Percentiles rank a stretch among this genome's conserved stretches.
Evolutionary conservation across 2,113 vertebrate genomes (phyloP).

Genomic region (Nothobranchius kuhntae): DNA sequence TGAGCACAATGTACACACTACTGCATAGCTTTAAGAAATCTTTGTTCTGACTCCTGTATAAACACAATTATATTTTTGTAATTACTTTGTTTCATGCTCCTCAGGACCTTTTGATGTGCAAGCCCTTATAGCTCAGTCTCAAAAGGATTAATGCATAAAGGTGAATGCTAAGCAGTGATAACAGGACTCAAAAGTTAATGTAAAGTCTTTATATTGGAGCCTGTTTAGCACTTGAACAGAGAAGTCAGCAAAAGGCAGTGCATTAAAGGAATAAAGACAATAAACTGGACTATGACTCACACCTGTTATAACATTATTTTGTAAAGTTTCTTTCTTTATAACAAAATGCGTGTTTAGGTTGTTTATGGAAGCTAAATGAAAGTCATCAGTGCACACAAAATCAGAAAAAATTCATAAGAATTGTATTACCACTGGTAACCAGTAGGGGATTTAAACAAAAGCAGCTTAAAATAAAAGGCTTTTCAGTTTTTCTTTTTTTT

Average conservation of each 20-base stretch:
- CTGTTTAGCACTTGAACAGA: slow-evolving; percentile 8
- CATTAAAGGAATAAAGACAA: not conserved
- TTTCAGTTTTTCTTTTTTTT: too few relatives aligned
- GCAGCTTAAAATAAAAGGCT: too few relatives aligned
- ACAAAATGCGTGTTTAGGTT: too few relatives aligned
- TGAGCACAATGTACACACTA: slow-evolving; percentile 37
- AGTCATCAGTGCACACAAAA: too few relatives aligned
- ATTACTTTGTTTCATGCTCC: slow-evolving; percentile 57
- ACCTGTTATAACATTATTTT: not conserved
- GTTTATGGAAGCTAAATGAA: too few relatives aligned
- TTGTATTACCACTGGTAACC: too few relatives aligned
- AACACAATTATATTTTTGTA: slow-evolving; percentile 51
- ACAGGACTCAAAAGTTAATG: slow-evolving; percentile 8
- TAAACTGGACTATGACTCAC: not conserved
- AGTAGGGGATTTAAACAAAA: too few relatives aligned
- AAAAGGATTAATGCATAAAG: slow-evolving; percentile 5
- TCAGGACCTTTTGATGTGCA: slow-evolving; percentile 39
- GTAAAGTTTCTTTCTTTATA: not conserved
- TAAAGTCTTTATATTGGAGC: not conserved
- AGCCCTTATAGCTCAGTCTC: not conserved
- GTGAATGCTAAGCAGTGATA: slow-evolving; percentile 3
- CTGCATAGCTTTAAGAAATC: slow-evolving; percentile 25
- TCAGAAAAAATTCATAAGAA: too few relatives aligned
- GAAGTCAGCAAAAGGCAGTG: not conserved
- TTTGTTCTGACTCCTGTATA: slow-evolving; percentile 60